Base-by-base conservation (phyloP, 2,113 vertebrate species). In the Tiliqua scincoides region DNA sequence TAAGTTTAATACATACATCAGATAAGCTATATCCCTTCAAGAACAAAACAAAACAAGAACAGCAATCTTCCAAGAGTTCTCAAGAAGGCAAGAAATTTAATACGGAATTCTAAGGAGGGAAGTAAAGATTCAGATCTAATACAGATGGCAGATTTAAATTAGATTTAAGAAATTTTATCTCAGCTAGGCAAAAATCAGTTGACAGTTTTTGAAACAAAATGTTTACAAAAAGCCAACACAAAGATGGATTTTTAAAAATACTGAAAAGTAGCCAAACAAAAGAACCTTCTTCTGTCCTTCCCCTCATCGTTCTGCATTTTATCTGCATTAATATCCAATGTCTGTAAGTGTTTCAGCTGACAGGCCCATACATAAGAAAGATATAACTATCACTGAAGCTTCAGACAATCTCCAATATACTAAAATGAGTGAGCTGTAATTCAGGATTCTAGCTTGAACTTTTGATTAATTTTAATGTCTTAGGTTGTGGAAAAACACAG, bases 381-480 rank as follows among this genome's bases (percentile, higher is more conserved):
- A 85, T 72, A 18, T 65, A 79, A 73, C 73, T 74, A 79, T 59
- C 70, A 62, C 9, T 32, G 85, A 77, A 73, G 77, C 82, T 80
- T 83, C 74, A 88, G 86, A 73, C 72, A 52, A 63, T 85, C 73
- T 79, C 54, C 30, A 71, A 90, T 85, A 30, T 15, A 74, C 10
- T 81, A 88, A 48, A 75, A 63, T 80, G 75, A 83, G 2, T 25
- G 85, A 86, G 43, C 43, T 59, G 79, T 21, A 73, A 67, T 54
- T 68, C 52, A 18, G 48, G 84, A 77, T 59, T 88, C 57, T 54
- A 85, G 48, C 75, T 40, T 62, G 57, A 67, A 89, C 27, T 89
- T 94, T 75, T 85, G 43, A 92, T 91, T 82, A 89, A 79, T 54
- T 30, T 83, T 61, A 63, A 76, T 87, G 73, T 76, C 62, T 6